These are phyloP conservation scores for Notiomystis cincta DNA, from an alignment of 2,113 vertebrate species.

Conservation along the genomic window DNA sequence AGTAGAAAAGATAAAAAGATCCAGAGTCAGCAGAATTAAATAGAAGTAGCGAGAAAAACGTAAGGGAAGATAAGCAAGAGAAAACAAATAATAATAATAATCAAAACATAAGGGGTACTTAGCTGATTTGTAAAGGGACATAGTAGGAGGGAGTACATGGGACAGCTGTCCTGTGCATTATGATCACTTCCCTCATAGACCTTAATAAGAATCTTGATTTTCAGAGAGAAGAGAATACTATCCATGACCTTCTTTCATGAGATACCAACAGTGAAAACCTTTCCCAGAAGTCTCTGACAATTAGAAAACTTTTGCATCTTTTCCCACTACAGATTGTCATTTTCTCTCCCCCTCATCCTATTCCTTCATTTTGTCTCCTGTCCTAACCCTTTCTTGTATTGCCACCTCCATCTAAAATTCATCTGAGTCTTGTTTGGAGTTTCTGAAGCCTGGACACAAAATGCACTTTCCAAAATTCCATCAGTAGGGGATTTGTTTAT, in stretches of 20 bases:
- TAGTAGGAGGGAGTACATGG: background rate
- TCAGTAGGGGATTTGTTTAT: background rate
- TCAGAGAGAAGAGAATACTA: background rate
- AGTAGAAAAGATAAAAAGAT: background rate
- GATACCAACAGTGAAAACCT: background rate
- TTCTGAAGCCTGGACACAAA: background rate
- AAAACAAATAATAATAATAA: background rate
- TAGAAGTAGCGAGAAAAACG: background rate
- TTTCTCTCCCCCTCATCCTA: background rate
- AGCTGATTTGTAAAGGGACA: background rate
- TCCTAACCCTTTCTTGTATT: background rate
- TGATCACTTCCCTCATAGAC: background rate
- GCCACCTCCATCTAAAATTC: background rate
- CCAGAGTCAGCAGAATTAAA: background rate
- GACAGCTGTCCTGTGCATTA: background rate
- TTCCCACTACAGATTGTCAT: background rate
- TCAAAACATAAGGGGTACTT: background rate
- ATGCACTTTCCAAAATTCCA: background rate
- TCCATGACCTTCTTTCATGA: background rate
- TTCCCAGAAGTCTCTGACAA: background rate
- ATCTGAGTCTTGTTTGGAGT: background rate
- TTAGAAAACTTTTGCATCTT: background rate
- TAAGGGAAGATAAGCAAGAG: background rate
- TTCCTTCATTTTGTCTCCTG: background rate
- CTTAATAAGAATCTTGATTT: background rate